These are phyloP conservation scores for Perca schrenkii DNA, from an alignment of 2,113 vertebrate genomes.

Conservation along the genomic window DNA sequence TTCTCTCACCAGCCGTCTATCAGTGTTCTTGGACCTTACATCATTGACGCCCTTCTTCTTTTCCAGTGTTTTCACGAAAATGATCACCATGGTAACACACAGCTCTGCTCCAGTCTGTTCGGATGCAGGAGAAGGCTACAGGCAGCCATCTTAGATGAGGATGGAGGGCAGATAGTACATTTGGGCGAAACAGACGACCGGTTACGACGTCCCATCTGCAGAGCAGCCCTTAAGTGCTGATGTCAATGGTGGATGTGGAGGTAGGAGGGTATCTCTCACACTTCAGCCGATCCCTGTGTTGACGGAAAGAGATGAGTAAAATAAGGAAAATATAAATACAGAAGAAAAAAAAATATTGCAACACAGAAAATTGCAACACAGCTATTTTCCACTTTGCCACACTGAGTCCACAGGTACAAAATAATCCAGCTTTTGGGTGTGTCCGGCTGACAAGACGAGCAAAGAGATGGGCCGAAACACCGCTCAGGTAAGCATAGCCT, in stretches of 20 bases:
- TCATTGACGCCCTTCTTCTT: constrained; percentile 89
- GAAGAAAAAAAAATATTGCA: neutral
- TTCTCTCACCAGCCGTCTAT: constrained; percentile 85
- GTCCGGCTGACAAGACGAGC: neutral
- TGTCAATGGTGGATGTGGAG: constrained; percentile 24
- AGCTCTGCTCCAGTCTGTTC: constrained; percentile 65
- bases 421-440: neutral
- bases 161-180: constrained; percentile 52
- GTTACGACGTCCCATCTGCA: constrained; percentile 75
- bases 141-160: constrained; percentile 73
- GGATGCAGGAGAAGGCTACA: constrained; percentile 61
- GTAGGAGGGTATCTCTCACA: constrained; percentile 41
- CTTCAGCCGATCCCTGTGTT: constrained; percentile 72
- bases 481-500: neutral
- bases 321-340: constrained; percentile 4
- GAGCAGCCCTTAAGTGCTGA: constrained; percentile 47
- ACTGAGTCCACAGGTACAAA: neutral
- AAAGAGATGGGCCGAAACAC: neutral
- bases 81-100: constrained; percentile 89
- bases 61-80: constrained; percentile 89
- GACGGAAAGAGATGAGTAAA: constrained; percentile 14
- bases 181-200: constrained; percentile 37
- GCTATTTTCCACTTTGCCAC: neutral
- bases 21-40: constrained; percentile 81
- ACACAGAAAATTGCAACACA: neutral